Evolutionary conservation across 2,888 invertebrate genomes (phyloP).

Genomic region (Athalia circularis): DNA sequence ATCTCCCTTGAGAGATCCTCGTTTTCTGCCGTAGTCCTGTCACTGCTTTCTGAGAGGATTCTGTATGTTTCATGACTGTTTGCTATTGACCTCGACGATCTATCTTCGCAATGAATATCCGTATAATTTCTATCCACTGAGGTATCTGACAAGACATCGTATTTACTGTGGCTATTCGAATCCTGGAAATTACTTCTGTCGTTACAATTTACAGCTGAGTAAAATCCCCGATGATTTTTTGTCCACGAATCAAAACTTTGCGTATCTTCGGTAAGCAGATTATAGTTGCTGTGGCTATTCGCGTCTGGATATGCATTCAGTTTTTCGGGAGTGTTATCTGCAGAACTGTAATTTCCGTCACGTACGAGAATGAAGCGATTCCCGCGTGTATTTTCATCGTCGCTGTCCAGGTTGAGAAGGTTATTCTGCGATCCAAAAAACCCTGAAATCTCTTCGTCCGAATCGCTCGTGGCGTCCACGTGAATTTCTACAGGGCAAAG

Average conservation of each 20-base stretch:
- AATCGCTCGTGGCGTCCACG: constrained; percentile 38
- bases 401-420: constrained; percentile 53
- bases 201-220: constrained; percentile 54
- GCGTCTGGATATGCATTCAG: constrained; percentile 54
- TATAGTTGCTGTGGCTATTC: constrained; percentile 60
- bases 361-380: constrained; percentile 57
- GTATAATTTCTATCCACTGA: constrained; percentile 49
- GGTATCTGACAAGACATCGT: constrained; percentile 52
- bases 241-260: constrained; percentile 27
- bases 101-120: constrained; percentile 46
- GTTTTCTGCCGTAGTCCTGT: constrained; percentile 39
- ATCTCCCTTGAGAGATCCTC: constrained; percentile 49
- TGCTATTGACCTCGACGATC: constrained; percentile 57
- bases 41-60: constrained; percentile 54
- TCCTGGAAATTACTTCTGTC: constrained; percentile 56
- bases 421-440: constrained; percentile 49
- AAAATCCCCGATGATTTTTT: background rate
- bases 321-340: constrained; percentile 51
- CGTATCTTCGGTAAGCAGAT: constrained; percentile 53
- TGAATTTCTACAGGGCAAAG: constrained; percentile 61
- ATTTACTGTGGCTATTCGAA: constrained; percentile 57
- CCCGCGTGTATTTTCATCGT: constrained; percentile 53
- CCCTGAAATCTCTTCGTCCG: constrained; percentile 35
- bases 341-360: constrained; percentile 50
- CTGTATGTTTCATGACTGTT: constrained; percentile 63